A percentile compares a stretch with the other conserved stretches of the same genome.
phyloP scores from a whole-genome alignment of 64 coral and sea anemone genomes.

The Actinia tenebrosa region DNA sequence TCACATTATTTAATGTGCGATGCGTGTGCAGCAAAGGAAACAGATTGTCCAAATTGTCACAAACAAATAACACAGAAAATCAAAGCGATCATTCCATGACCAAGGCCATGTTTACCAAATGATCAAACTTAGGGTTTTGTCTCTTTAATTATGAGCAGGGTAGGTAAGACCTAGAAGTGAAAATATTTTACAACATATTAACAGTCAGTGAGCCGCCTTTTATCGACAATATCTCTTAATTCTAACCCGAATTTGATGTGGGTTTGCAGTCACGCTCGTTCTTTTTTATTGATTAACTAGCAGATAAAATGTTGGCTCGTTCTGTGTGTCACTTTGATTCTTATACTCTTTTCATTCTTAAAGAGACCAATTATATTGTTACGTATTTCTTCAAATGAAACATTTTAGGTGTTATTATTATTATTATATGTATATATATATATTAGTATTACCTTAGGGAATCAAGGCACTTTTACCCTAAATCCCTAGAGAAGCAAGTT shows the following conservation, averaged over 20 bases:
- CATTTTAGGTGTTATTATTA: conserved; percentile 81
- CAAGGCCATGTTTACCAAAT: neutral
- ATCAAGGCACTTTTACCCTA: neutral
- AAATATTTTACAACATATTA: neutral
- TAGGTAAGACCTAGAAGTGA: neutral
- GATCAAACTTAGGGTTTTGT: conserved; percentile 17
- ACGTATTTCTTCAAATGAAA: conserved; percentile 68
- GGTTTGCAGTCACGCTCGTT: neutral
- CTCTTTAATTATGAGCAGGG: conserved; percentile 15
- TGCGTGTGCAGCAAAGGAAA: conserved; percentile 65
- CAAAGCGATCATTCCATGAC: conserved; percentile 23
- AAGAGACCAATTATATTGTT: conserved; percentile 17
- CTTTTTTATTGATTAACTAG: conserved; percentile 8
- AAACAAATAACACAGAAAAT: conserved; percentile 82
- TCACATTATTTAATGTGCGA: conserved; percentile 93
- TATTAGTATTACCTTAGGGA: conserved; percentile 9
- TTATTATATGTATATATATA: conserved; percentile 27
- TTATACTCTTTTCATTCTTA: conserved; percentile 18
- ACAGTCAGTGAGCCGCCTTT: too few relatives aligned
- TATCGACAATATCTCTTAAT: neutral
- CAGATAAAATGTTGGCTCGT: conserved; percentile 16
- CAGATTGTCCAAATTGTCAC: conserved; percentile 81
- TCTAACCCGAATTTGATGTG: neutral
- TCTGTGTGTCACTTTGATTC: conserved; percentile 52
- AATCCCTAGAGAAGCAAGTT: conserved; percentile 14